A percentile compares a stretch with the other conserved stretches of the same genome.
Evolutionary conservation across 2,888 invertebrate genomes (phyloP).

Genomic region (Venusia cambrica): DNA sequence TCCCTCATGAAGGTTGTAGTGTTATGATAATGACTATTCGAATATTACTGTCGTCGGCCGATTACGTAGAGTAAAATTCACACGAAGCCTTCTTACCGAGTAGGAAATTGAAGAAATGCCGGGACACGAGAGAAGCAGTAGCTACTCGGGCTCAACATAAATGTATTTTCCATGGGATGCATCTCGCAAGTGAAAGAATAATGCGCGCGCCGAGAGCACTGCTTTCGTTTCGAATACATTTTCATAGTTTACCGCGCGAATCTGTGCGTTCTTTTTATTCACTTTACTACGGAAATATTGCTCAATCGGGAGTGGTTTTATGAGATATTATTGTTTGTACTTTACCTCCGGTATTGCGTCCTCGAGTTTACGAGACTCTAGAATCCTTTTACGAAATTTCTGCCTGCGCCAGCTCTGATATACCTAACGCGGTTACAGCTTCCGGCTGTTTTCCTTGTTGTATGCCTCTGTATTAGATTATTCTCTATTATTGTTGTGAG

Average conservation of each 20-base stretch:
- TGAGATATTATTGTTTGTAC: constrained; percentile 20
- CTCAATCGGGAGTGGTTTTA: constrained; percentile 25
- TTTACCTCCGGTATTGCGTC: constrained; percentile 15
- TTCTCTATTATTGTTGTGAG: constrained; percentile 11
- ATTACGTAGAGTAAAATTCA: neutral
- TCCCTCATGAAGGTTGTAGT: too few relatives aligned
- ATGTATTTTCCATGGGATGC: constrained; percentile 59
- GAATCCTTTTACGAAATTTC: constrained; percentile 31
- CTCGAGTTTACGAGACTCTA: constrained; percentile 16
- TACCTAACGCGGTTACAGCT: constrained; percentile 23
- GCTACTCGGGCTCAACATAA: constrained; percentile 45
- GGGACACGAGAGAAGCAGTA: constrained; percentile 34
- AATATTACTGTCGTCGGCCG: too few relatives aligned
- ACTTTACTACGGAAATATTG: constrained; percentile 25
- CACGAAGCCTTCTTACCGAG: constrained; percentile 7
- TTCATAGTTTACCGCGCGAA: constrained; percentile 34
- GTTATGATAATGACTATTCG: too few relatives aligned
- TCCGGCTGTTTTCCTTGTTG: constrained; percentile 34
- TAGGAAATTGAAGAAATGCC: constrained; percentile 30
- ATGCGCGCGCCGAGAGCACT: constrained; percentile 29
- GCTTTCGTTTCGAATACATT: constrained; percentile 39
- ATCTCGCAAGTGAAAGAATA: constrained; percentile 40
- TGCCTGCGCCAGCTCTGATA: constrained; percentile 21
- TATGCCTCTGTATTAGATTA: constrained; percentile 36
- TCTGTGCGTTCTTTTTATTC: constrained; percentile 26